A percentile compares a stretch with the other conserved stretches of the same genome.
Evolutionary conservation across 37 sponge, comb jelly and placozoan genomes (phyloP).

Genomic region (Dysidea cf. avara): DNA sequence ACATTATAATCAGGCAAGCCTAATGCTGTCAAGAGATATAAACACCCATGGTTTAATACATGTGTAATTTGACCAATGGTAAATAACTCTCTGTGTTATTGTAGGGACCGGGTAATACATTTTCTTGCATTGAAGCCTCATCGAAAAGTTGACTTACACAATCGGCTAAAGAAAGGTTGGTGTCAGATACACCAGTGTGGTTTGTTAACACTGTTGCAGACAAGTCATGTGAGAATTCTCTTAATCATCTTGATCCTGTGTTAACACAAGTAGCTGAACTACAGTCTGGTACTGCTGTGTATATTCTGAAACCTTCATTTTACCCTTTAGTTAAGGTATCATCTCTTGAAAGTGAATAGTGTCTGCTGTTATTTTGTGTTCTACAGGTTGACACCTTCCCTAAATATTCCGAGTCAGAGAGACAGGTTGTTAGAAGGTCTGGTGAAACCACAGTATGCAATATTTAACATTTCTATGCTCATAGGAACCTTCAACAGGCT

Average conservation of each 20-base stretch:
- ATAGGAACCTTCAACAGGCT: too few species aligned
- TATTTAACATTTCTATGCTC: too few species aligned
- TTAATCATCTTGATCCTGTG: not conserved
- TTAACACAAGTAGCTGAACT: slow-evolving; percentile 1
- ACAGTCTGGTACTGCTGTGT: not conserved
- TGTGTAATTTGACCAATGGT: too few species aligned
- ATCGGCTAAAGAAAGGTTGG: slow-evolving; percentile 66
- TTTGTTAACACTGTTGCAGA: not conserved
- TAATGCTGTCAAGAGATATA: too few species aligned
- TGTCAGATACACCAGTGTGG: too few species aligned
- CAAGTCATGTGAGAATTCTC: too few species aligned
- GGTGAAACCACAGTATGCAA: not conserved
- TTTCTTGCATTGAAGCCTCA: slow-evolving; percentile 57
- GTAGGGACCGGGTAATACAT: slow-evolving; percentile 66
- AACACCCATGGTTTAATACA: too few species aligned
- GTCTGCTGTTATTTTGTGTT: not conserved
- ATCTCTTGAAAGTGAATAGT: not conserved
- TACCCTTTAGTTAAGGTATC: too few species aligned
- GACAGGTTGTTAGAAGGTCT: slow-evolving; percentile 48
- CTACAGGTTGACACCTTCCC: slow-evolving; percentile 65
- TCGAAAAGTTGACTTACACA: slow-evolving; percentile 32
- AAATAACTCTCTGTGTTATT: too few species aligned
- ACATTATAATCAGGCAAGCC: too few species aligned
- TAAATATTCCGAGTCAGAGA: slow-evolving; percentile 56
- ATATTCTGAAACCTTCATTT: not conserved